Conservation (phyloP, 2,888 invertebrate genomes). For the Volucella zonaria region DNA sequence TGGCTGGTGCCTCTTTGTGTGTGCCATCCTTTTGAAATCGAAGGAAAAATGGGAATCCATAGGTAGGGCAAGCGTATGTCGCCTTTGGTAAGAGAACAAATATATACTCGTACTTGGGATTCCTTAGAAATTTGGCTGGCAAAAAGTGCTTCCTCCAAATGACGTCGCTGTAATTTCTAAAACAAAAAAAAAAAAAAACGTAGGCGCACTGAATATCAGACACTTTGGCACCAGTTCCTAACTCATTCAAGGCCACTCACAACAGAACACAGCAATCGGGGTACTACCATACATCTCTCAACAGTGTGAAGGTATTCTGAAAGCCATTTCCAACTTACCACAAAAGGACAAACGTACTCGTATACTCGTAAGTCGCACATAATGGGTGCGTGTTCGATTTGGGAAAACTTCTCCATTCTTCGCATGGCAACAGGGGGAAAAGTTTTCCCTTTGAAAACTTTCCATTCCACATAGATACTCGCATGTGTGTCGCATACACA, state of each 20-base stretch:
- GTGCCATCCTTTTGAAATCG: conserved; percentile 28
- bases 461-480: conserved; percentile 10
- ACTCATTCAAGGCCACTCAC: conserved; percentile 35
- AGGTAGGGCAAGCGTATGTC: neutral
- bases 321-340: conserved; percentile 17
- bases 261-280: neutral
- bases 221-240: conserved; percentile 57
- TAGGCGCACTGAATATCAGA: conserved; percentile 47
- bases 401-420: conserved; percentile 62
- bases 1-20: neutral
- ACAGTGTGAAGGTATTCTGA: conserved; percentile 43
- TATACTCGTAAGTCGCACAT: neutral
- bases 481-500: conserved; percentile 25
- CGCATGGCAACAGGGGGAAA: conserved; percentile 29
- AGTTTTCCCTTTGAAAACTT: conserved; percentile 44
- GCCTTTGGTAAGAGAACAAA: neutral
- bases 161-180: conserved; percentile 38
- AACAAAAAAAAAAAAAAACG: neutral
- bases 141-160: conserved; percentile 39
- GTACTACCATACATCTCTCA: conserved; percentile 9
- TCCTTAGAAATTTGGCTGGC: conserved; percentile 1
- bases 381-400: conserved; percentile 64
- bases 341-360: conserved; percentile 38
- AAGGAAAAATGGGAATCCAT: conserved; percentile 38
- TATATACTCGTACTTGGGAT: neutral